phyloP scores from a whole-genome alignment of 53 echinoderm and acorn worm genomes.

The Arbacia lixula region DNA sequence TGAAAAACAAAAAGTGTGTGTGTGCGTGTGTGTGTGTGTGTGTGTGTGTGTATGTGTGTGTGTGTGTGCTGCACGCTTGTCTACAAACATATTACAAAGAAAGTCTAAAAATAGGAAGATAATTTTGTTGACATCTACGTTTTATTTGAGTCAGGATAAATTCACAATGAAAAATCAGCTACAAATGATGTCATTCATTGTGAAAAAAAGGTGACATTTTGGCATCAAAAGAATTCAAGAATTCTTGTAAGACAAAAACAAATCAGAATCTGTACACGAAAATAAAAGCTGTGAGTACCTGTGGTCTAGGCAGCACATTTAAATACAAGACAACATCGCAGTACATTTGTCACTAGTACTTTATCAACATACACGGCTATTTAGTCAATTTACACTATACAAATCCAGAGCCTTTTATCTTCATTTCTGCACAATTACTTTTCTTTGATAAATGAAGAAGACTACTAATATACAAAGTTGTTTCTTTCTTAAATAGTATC shows the following conservation, averaged over 20 bases:
- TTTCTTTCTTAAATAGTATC: slow-evolving; percentile 27
- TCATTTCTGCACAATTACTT: background rate
- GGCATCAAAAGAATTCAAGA: slow-evolving; percentile 14
- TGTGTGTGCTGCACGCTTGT: too few relatives aligned
- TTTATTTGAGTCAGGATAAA: slow-evolving; percentile 38
- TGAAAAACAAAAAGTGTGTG: too few relatives aligned
- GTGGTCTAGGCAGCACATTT: slow-evolving; percentile 24
- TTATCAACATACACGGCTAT: slow-evolving; percentile 21
- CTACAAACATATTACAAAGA: background rate
- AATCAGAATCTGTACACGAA: slow-evolving; percentile 26
- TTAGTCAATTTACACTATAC: slow-evolving; percentile 38
- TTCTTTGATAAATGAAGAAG: slow-evolving; percentile 5
- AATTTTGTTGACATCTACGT: slow-evolving; percentile 14
- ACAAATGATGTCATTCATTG: slow-evolving; percentile 1
- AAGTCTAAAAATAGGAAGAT: background rate
- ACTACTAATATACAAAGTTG: slow-evolving; percentile 32
- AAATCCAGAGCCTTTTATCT: background rate
- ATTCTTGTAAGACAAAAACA: background rate
- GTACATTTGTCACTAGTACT: slow-evolving; percentile 28
- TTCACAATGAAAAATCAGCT: slow-evolving; percentile 31
- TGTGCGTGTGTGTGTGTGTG: too few relatives aligned
- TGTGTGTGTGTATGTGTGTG: too few relatives aligned
- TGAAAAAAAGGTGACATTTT: slow-evolving; percentile 36
- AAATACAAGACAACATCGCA: slow-evolving; percentile 23
- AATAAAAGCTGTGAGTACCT: slow-evolving; percentile 9